phyloP scores from a whole-genome alignment of 2,797 vertebrate species.

The Sebastes baramenuke region DNA sequence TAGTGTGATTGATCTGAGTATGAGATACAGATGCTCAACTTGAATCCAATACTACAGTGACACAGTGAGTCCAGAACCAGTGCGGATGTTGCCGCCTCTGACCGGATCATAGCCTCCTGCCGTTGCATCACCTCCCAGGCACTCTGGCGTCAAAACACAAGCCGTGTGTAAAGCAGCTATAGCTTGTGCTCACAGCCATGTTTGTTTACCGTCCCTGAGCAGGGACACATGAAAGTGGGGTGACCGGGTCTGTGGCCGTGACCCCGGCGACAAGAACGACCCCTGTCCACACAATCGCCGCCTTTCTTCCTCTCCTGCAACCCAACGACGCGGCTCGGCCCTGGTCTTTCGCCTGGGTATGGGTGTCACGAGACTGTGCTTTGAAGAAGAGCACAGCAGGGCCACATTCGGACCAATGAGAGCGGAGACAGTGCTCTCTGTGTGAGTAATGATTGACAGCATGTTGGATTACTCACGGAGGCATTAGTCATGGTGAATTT shows the following conservation, averaged over 20 bases:
- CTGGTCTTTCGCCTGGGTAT: constrained; percentile 34
- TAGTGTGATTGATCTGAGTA: neutral
- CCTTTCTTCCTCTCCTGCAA: constrained; percentile 1
- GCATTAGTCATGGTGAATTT: constrained; percentile 70
- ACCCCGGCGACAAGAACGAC: constrained; percentile 39
- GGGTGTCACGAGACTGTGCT: constrained; percentile 59
- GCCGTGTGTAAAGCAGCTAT: neutral
- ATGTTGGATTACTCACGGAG: constrained; percentile 69
- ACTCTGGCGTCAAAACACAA: constrained; percentile 36
- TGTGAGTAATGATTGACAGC: constrained; percentile 80
- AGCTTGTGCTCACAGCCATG: neutral
- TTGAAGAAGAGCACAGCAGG: constrained; percentile 51
- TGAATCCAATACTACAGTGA: neutral
- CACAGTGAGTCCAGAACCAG: neutral
- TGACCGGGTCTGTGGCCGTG: constrained; percentile 43
- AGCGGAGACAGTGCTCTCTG: constrained; percentile 36
- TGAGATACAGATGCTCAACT: neutral
- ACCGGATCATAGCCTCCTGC: neutral
- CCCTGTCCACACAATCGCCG: constrained; percentile 19
- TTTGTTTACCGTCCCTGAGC: constrained; percentile 68
- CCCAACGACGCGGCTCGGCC: neutral
- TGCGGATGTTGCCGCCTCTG: neutral
- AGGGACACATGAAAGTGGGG: constrained; percentile 54
- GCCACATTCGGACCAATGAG: constrained; percentile 36
- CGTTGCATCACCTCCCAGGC: constrained; percentile 16